phyloP scores from a whole-genome alignment of 2,797 vertebrate genomes.

The Pelodytes ibericus region DNA sequence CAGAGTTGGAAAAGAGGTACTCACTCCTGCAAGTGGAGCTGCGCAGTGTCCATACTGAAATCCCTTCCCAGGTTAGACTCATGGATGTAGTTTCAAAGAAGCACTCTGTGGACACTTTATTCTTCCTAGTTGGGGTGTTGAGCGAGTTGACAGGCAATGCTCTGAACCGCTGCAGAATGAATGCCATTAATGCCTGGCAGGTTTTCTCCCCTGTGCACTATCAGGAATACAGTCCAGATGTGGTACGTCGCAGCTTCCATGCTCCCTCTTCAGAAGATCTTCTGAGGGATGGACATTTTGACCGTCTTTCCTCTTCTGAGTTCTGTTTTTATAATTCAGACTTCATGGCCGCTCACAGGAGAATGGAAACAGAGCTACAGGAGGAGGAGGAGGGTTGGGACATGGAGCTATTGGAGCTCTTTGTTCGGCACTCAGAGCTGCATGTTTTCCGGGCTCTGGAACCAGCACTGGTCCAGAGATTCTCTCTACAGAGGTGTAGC shows the following conservation, averaged over 20 bases:
- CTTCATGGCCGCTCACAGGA: conserved; percentile 91
- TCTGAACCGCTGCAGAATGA: conserved; percentile 96
- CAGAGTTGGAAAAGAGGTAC: conserved; percentile 89
- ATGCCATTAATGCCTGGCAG: conserved; percentile 95
- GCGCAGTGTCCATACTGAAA: conserved; percentile 92
- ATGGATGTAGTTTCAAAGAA: conserved; percentile 98
- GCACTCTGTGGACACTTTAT: conserved; percentile 93
- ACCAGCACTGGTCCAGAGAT: conserved; percentile 92
- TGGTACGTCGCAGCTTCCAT: conserved; percentile 77
- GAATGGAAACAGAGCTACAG: conserved; percentile 85
- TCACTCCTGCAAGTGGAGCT: conserved; percentile 89
- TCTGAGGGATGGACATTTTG: conserved; percentile 85
- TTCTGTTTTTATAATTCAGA: conserved; percentile 98
- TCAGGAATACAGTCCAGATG: conserved; percentile 89
- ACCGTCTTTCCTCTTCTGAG: conserved; percentile 89
- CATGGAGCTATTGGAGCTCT: conserved; percentile 84
- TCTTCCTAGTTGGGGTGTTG: conserved; percentile 87
- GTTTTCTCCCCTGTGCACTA: conserved; percentile 96
- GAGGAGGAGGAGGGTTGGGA: conserved; percentile 93
- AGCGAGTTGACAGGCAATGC: conserved; percentile 90
- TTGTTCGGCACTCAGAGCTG: conserved; percentile 90
- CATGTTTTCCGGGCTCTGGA: conserved; percentile 96
- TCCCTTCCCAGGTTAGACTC: conserved; percentile 92
- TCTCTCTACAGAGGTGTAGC: conserved; percentile 84
- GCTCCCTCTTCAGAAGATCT: conserved; percentile 77